Evolutionary conservation across 2,888 invertebrate species (phyloP).

Genomic region (Synergus umbraculus): DNA sequence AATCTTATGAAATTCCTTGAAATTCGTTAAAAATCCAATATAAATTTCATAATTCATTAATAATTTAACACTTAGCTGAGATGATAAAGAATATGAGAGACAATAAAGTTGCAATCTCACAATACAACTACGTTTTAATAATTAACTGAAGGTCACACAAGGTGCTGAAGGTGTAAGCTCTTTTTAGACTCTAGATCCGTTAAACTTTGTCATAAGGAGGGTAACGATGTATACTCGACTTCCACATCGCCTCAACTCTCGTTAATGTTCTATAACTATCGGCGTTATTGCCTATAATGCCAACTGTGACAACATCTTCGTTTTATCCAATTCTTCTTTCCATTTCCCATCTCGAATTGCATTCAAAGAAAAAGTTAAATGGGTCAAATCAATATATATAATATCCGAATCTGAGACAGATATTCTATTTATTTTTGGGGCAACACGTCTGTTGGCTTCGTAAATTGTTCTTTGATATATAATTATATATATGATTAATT

Average conservation of each 20-base stretch:
- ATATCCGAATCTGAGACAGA: not conserved
- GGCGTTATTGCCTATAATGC: conserved; percentile 23
- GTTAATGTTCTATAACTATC: conserved; percentile 29
- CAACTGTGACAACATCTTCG: conserved; percentile 30
- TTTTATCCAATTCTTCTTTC: conserved; percentile 26
- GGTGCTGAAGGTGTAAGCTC: conserved; percentile 16
- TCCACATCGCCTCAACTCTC: conserved; percentile 3
- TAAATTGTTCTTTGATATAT: not conserved
- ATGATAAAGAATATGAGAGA: no score
- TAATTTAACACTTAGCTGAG: no score
- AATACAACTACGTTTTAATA: not conserved
- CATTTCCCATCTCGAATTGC: not conserved
- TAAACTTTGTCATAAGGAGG: conserved; percentile 40
- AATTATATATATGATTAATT: not conserved
- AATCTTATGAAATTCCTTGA: no score
- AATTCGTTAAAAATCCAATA: no score
- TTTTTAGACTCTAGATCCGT: not conserved
- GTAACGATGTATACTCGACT: conserved; percentile 46
- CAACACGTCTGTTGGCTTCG: not conserved
- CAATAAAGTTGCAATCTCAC: no score
- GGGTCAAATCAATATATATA: conserved; percentile 32
- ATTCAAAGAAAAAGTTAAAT: conserved; percentile 10
- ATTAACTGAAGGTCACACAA: not conserved
- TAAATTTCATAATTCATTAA: no score
- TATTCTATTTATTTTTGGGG: conserved; percentile 5